Conservation (phyloP, 2,113 vertebrate species). For the Numida meleagris region DNA sequence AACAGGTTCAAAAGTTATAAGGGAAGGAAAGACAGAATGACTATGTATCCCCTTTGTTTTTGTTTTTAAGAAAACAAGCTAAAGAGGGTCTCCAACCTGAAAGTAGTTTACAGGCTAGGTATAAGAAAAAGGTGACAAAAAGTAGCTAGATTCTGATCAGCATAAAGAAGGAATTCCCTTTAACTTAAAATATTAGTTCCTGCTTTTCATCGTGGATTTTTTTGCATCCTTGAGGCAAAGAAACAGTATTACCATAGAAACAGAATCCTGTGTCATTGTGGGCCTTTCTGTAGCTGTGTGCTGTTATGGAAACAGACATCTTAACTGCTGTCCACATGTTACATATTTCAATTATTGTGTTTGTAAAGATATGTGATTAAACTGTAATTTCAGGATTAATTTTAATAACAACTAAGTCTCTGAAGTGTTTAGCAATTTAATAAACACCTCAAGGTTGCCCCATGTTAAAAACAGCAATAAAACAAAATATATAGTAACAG, state of each 20-base stretch:
- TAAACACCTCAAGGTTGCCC: not conserved
- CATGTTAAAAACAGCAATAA: not conserved
- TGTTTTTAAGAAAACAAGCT: not conserved
- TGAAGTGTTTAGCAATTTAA: not conserved
- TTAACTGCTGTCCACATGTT: not conserved
- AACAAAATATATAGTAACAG: not conserved
- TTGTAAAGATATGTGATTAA: not conserved
- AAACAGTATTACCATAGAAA: conserved; percentile 58
- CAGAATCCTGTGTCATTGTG: conserved; percentile 16
- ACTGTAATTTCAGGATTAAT: not conserved
- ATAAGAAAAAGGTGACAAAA: not conserved
- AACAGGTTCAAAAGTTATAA: too few species aligned
- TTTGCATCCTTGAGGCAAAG: not conserved
- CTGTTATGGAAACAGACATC: conserved; percentile 60
- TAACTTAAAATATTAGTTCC: not conserved
- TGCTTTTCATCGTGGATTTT: not conserved
- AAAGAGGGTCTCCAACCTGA: not conserved
- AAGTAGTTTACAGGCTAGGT: not conserved
- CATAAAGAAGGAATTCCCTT: not conserved
- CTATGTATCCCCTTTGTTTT: too few species aligned
- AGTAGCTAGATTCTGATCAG: not conserved
- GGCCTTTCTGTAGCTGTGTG: conserved; percentile 10
- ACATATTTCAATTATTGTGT: not conserved
- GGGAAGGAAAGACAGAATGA: too few species aligned
- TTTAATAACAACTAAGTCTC: not conserved